Evolutionary conservation across 1,140 invertebrate genomes (phyloP).

Genomic region (Bombus soroeensis): DNA sequence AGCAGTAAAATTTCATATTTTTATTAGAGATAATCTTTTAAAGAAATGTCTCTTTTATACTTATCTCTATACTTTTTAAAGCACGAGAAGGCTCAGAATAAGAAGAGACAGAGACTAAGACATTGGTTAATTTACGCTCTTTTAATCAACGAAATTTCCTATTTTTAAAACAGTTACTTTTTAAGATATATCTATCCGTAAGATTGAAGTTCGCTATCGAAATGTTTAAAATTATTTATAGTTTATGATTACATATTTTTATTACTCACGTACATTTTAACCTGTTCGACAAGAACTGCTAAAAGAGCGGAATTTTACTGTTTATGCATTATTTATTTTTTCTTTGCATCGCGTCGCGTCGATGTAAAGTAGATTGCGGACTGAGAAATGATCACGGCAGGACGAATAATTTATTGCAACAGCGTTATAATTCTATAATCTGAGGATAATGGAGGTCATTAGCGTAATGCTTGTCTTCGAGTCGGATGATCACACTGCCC

Average conservation of each 20-base stretch:
- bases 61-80: too few species aligned
- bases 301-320: not conserved
- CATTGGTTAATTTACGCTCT: too few species aligned
- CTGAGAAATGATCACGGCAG: slow-evolving; percentile 32
- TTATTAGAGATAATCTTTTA: too few species aligned
- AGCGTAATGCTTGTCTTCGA: slow-evolving; percentile 79
- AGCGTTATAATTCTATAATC: slow-evolving; percentile 80
- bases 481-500: slow-evolving; percentile 69
- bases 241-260: not conserved
- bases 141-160: too few species aligned
- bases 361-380: slow-evolving; percentile 22
- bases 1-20: too few species aligned
- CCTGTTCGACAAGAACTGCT: not conserved
- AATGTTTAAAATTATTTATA: not conserved
- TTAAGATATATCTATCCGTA: too few species aligned
- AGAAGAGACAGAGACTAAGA: too few species aligned
- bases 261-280: not conserved
- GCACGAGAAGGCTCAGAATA: too few species aligned
- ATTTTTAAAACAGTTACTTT: too few species aligned
- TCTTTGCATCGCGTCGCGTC: not conserved
- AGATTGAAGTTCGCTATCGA: too few species aligned
- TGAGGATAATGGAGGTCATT: slow-evolving; percentile 78
- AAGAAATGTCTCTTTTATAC: too few species aligned
- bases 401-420: slow-evolving; percentile 73
- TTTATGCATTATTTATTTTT: slow-evolving; percentile 15